phyloP scores from a whole-genome alignment of 2,888 invertebrate species.

The Molanna angustata region DNA sequence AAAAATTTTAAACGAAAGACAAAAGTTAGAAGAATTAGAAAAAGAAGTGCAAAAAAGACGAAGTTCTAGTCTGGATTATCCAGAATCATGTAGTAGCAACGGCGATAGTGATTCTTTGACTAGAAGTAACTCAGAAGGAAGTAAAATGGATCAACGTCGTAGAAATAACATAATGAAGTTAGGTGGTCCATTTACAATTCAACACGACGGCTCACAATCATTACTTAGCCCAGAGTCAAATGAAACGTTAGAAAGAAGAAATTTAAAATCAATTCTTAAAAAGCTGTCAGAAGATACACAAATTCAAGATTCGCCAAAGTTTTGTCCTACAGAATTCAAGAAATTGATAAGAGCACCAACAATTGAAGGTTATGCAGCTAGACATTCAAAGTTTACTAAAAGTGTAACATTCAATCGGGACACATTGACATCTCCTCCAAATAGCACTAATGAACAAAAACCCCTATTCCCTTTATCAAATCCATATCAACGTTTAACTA shows the following conservation, averaged over 20 bases:
- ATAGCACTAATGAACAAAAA: conserved; percentile 43
- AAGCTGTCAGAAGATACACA: conserved; percentile 71
- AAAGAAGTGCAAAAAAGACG: conserved; percentile 66
- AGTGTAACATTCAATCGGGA: conserved; percentile 86
- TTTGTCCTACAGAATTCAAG: conserved; percentile 58
- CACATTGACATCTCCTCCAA: conserved; percentile 78
- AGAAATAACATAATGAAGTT: conserved; percentile 44
- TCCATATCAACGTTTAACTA: conserved; percentile 29
- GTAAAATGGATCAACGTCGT: conserved; percentile 65
- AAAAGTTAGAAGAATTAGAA: conserved; percentile 80
- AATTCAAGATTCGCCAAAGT: conserved; percentile 49
- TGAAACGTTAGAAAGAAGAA: conserved; percentile 78
- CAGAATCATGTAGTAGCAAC: conserved; percentile 56
- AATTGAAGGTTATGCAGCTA: conserved; percentile 83
- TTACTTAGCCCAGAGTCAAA: conserved; percentile 66
- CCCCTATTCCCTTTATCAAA: conserved; percentile 28
- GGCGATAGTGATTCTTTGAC: conserved; percentile 46
- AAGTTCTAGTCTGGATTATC: conserved; percentile 77
- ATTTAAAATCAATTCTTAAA: conserved; percentile 82
- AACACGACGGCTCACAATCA: conserved; percentile 41
- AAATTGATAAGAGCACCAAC: conserved; percentile 78
- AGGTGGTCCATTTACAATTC: conserved; percentile 32
- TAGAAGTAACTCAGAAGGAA: conserved; percentile 78
- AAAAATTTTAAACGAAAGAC: conserved; percentile 84
- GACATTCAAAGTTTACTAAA: conserved; percentile 84